Evolutionary conservation across 2,797 vertebrate genomes (phyloP), one percentile per base, ranked within the genome.

Genomic region (Urosaurus nigricauda): DNA sequence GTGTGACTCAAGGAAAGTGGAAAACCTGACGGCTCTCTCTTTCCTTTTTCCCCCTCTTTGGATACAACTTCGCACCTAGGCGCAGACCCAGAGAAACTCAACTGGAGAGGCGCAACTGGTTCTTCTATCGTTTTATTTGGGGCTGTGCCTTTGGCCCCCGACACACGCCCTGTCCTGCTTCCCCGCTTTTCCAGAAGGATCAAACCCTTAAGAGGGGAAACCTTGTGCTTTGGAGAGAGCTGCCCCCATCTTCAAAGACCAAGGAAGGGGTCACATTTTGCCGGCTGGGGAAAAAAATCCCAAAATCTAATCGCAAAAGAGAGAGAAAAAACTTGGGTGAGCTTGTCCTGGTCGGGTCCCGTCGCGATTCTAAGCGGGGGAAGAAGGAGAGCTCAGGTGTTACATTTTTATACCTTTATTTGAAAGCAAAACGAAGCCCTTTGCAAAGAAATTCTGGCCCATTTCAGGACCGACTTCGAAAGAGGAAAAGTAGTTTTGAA

Each of bases 221-320:
- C 93, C 93, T 95, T 94, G 94, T 88, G 90, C 94, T 93, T 95
- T 94, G 93, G 93, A 95, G 95, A 95, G 92, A 95, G 91, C 91
- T 94, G 91, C 92, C 85, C 94, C 94, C 91, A 89, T 94, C 35
- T 2, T 77, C 26, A 87, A 89, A 94, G 94, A 93, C 94, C 93
- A 94, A 90, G 74, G 35, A 93, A 78, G 91, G 4, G 37, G 47
- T 75, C 56, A 60, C 19, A 88, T 81, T 70, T 2, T 73, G 88
- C 14, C 8, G 88, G 37, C 73, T 80, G 85, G 85, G 85, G 90
- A 88, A 8, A 90, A n/a, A 89, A 88, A 80, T 51, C 87, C 90
- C 83, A 77, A 77, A 2, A 73, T 79, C 70, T 82, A 43, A 58
- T 89, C 74, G 68, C 85, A 88, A 88, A 91, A 87, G 89, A 91